A percentile compares a stretch with the other conserved stretches of the same genome.
phyloP scores from a whole-genome alignment of 2,797 vertebrate species.

The Prionace glauca region DNA sequence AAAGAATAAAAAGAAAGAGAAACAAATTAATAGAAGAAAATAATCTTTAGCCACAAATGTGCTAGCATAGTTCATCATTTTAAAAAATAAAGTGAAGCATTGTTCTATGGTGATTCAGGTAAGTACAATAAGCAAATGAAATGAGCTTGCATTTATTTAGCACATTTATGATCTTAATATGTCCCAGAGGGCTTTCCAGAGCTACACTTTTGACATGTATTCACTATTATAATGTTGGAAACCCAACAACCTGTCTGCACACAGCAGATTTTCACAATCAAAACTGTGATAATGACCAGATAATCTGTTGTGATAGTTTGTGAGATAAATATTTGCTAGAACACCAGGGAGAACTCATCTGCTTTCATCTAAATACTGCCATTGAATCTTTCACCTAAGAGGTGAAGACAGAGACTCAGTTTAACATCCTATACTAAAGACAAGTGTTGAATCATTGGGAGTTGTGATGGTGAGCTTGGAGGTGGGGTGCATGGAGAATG shows the following conservation, averaged over 20 bases:
- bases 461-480: too few relatives aligned
- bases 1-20: neutral
- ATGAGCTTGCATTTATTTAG: neutral
- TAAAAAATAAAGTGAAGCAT: neutral
- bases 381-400: neutral
- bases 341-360: neutral
- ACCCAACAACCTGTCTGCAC: neutral
- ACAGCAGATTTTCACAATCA: neutral
- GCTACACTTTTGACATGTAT: neutral
- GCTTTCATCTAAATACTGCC: neutral
- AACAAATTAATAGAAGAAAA: neutral
- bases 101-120: neutral
- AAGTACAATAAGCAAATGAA: neutral
- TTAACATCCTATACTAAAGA: neutral
- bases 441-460: too few relatives aligned
- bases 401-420: neutral
- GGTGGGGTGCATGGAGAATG: too few relatives aligned
- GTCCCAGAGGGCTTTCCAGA: neutral
- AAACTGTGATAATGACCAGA: too few relatives aligned
- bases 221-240: neutral
- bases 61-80: neutral
- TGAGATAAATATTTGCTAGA: neutral
- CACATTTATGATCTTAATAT: neutral
- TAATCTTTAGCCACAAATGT: neutral
- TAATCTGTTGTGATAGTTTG: neutral